A percentile compares a stretch with the other conserved stretches of the same genome.
These are phyloP conservation scores for Chaetodon trifascialis DNA, from an alignment of 2,113 vertebrate genomes.

Conservation along the genomic window DNA sequence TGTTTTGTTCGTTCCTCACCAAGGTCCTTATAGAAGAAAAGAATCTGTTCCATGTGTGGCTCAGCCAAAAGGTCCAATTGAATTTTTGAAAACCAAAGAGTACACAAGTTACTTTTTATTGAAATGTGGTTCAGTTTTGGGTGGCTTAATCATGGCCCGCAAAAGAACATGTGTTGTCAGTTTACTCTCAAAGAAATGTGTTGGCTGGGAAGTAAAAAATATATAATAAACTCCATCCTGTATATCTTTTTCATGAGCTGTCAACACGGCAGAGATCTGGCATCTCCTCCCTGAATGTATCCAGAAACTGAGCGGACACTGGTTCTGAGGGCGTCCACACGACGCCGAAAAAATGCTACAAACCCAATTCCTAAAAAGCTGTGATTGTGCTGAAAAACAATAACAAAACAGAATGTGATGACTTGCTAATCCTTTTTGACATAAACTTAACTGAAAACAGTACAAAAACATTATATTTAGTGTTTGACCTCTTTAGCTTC, in stretches of 20 bases:
- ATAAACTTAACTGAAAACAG: too few relatives aligned
- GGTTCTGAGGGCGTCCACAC: background rate
- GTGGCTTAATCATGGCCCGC: conserved; percentile 15
- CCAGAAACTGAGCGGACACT: background rate
- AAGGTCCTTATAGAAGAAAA: conserved; percentile 2
- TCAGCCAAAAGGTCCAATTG: conserved; percentile 38
- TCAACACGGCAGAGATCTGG: conserved; percentile 11
- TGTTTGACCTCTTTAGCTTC: too few relatives aligned
- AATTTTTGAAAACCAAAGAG: conserved; percentile 33
- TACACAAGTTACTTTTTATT: conserved; percentile 41
- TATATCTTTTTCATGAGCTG: conserved; percentile 36
- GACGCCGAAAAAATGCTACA: too few relatives aligned
- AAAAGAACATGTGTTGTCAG: conserved; percentile 55
- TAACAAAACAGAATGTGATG: too few relatives aligned
- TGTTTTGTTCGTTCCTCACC: conserved; percentile 1
- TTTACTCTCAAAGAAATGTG: conserved; percentile 53
- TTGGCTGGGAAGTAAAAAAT: conserved; percentile 31
- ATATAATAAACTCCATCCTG: conserved; percentile 31
- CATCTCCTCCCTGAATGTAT: conserved; percentile 5
- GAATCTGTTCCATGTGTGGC: conserved; percentile 60
- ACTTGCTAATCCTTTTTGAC: too few relatives aligned
- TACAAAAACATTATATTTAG: too few relatives aligned
- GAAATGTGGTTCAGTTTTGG: conserved; percentile 28
- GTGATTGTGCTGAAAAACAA: too few relatives aligned
- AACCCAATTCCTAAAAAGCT: background rate